Percentiles rank a stretch among this genome's conserved stretches.
phyloP scores from a whole-genome alignment of 2,797 vertebrate genomes.

The Diglossa cyanea region DNA sequence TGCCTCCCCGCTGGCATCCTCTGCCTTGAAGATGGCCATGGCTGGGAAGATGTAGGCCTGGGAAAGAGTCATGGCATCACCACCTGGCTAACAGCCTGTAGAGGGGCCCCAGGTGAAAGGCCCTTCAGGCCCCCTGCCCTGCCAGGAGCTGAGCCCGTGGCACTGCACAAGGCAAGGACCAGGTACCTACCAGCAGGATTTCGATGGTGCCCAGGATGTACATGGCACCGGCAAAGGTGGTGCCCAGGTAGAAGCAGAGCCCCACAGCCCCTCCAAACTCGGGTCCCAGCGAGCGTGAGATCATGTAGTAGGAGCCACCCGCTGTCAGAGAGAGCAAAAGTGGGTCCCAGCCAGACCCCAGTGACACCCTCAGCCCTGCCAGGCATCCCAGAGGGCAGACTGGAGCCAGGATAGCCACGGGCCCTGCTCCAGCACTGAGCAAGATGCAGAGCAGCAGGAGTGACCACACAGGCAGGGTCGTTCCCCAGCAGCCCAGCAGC shows the following conservation, averaged over 20 bases:
- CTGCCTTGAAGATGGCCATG: slow-evolving; percentile 93
- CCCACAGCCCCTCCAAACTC: slow-evolving; percentile 97
- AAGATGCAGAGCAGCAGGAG: not conserved
- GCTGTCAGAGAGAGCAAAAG: slow-evolving; percentile 76
- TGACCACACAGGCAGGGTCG: not conserved
- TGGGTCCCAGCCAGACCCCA: not conserved
- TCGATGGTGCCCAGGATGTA: slow-evolving; percentile 98
- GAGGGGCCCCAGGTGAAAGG: not conserved
- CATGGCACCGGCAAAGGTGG: slow-evolving; percentile 96
- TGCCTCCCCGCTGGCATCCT: slow-evolving; percentile 78
- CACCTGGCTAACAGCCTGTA: rapidly evolving
- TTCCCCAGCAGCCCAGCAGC: not conserved
- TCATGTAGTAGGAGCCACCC: slow-evolving; percentile 99
- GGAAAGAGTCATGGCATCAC: not conserved
- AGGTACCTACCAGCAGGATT: slow-evolving; percentile 89
- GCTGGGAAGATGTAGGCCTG: slow-evolving; percentile 92
- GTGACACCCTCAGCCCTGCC: not conserved
- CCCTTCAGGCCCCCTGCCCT: no score
- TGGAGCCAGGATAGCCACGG: not conserved
- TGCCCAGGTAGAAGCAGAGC: slow-evolving; percentile 98
- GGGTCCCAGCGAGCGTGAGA: slow-evolving; percentile 94
- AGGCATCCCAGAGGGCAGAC: not conserved
- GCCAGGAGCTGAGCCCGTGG: not conserved
- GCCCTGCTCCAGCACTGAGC: not conserved
- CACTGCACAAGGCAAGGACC: rapidly evolving